Conservation (phyloP, 2,888 invertebrate species). For the Sminthurides aquaticus region DNA sequence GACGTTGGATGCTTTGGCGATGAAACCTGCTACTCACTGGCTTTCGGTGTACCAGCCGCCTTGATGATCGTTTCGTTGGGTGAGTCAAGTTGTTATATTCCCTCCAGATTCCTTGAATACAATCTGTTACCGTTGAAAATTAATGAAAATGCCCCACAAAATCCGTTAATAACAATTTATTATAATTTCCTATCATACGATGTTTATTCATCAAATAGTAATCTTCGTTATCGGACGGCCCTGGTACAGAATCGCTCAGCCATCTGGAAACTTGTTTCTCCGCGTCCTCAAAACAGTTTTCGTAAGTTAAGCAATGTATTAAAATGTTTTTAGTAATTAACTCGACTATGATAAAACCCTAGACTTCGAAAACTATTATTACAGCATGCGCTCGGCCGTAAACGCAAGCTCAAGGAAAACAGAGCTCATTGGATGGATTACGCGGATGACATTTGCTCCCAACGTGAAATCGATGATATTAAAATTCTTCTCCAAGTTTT, state of each 20-base stretch:
- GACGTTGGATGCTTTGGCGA: conserved; percentile 45
- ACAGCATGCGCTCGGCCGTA: conserved; percentile 52
- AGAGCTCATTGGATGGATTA: conserved; percentile 65
- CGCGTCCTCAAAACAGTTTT: conserved; percentile 61
- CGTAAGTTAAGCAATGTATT: too few species aligned
- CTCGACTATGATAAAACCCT: too few species aligned
- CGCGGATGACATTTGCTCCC: conserved; percentile 58
- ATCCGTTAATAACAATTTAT: too few species aligned
- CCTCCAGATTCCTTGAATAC: too few species aligned
- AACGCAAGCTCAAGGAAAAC: conserved; percentile 45
- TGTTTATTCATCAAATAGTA: too few species aligned
- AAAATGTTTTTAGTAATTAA: too few species aligned
- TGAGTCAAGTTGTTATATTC: too few species aligned
- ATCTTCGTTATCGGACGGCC: too few species aligned
- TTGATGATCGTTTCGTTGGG: conserved; percentile 27
- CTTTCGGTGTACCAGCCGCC: conserved; percentile 29
- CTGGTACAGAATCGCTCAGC: conserved; percentile 64
- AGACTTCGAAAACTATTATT: too few species aligned
- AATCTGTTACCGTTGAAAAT: too few species aligned
- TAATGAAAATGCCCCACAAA: too few species aligned
- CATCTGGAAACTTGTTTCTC: conserved; percentile 64
- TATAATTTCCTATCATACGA: too few species aligned
- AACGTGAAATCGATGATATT: conserved; percentile 61
- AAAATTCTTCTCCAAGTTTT: conserved; percentile 61
- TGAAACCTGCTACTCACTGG: conserved; percentile 29